A percentile compares a stretch with the other conserved stretches of the same genome.
Conservation (phyloP, 1,140 invertebrate species). For the Tetramorium alpestre region DNA sequence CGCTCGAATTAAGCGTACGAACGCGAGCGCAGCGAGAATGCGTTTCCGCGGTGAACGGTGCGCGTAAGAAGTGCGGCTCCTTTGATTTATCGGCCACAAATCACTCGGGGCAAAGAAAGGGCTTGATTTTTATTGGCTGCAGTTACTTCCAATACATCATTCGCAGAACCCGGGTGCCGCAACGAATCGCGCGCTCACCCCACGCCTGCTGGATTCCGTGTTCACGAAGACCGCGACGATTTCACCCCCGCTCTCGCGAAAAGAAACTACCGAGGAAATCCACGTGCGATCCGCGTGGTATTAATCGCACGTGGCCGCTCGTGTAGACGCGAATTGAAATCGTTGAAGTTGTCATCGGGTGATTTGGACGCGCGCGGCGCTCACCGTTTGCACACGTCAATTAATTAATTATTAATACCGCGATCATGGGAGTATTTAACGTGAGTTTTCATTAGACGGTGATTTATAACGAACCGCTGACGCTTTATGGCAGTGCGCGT, state of each 20-base stretch:
- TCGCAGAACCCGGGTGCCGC: slow-evolving; percentile 46
- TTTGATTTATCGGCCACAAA: slow-evolving; percentile 77
- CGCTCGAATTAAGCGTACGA: slow-evolving; percentile 35
- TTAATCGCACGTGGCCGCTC: not conserved
- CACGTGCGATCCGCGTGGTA: not conserved
- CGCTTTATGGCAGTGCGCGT: slow-evolving; percentile 20
- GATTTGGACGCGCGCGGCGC: not conserved
- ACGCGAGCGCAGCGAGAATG: slow-evolving; percentile 17
- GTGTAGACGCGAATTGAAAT: not conserved
- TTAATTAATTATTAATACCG: slow-evolving; percentile 32
- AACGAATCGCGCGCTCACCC: slow-evolving; percentile 40
- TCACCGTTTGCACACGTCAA: not conserved
- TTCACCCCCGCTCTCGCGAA: slow-evolving; percentile 39
- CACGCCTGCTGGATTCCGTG: slow-evolving; percentile 54
- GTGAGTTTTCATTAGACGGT: slow-evolving; percentile 51
- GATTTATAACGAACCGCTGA: slow-evolving; percentile 42
- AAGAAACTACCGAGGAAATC: slow-evolving; percentile 2
- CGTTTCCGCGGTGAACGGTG: slow-evolving; percentile 60
- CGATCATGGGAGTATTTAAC: slow-evolving; percentile 46
- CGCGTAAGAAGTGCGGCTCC: slow-evolving; percentile 64
- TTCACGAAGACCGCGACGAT: slow-evolving; percentile 66
- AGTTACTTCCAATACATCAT: slow-evolving; percentile 77
- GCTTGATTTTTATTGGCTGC: slow-evolving; percentile 77
- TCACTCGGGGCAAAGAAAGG: slow-evolving; percentile 70
- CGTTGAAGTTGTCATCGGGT: not conserved